Evolutionary conservation across 1,140 invertebrate genomes (phyloP), one percentile per base, ranked within the genome.

Genomic region (Micrasema minimum): DNA sequence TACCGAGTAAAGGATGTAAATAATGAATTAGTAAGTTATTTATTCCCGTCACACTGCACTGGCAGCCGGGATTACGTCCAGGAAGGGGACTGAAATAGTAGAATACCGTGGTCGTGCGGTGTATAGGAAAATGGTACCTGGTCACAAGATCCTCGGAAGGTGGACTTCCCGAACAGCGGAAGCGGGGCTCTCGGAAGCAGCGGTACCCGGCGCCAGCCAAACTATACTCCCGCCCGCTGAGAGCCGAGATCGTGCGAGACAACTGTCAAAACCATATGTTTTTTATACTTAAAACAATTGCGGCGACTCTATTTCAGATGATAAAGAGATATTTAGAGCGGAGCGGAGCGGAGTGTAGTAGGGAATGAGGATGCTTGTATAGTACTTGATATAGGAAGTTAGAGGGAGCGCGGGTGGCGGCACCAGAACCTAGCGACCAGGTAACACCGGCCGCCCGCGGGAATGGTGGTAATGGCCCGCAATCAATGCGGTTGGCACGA

Each of bases 191-290:
- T 1, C 4, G 43, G n/a, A 45, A n/a, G 43, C 18, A 14, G 2
- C n/a, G 12, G 14, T 18, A 26, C 12, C n/a, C 18, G 50, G n/a
- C 9, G 22, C 16, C n/a, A 16, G n/a, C n/a, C 9, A 16, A 14
- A 45, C 3, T 12, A 20, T 23, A 12, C 26, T 22, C 20, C 50
- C 18, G 50, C 50, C 50, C 50, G 50, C 18, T 18, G 50, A 50
- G 16, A 11, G 46, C 46, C 14, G 20, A 22, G 50, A 51, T 51
- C 50, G 50, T 23, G 6, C 22, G 11, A 23, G 50, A 9, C 20
- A 51, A 51, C 50, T 51, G 50, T 51, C 50, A 51, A 51, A 51
- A 51, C 7, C 50, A 51, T 51, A 51, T 51, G 50, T 51, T 51
- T 22, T 22, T 51, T 12, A 16, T 14, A 5, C 43, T 16, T 45